Evolutionary conservation across 1,140 invertebrate species (phyloP).

Genomic region (Lasioglossum albipes): DNA sequence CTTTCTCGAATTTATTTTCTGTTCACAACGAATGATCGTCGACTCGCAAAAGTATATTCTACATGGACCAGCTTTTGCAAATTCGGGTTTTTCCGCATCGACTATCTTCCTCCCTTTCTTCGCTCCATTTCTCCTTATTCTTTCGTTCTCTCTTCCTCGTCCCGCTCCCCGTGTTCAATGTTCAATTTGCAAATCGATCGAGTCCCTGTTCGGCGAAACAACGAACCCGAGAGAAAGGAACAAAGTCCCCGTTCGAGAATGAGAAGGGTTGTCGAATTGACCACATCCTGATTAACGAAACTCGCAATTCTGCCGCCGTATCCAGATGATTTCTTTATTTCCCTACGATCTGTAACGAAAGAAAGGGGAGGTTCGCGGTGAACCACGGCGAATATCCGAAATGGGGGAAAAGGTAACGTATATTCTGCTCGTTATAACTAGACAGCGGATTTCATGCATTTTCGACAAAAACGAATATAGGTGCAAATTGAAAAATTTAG

Average conservation of each 20-base stretch:
- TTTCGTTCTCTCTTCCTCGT: background rate
- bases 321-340: background rate
- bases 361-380: no score
- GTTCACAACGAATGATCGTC: no score
- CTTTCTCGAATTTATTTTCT: no score
- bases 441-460: no score
- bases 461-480: no score
- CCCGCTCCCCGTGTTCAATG: background rate
- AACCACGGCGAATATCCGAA: no score
- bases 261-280: slow-evolving; percentile 9
- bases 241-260: background rate
- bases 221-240: background rate
- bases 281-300: slow-evolving; percentile 37
- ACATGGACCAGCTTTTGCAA: background rate
- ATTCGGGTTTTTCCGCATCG: background rate
- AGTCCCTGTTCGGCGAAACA: background rate
- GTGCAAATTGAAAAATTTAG: no score
- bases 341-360: no score
- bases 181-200: background rate
- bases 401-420: no score
- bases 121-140: background rate
- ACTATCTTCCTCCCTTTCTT: background rate
- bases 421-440: no score
- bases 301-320: background rate
- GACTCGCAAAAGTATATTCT: no score